A percentile compares a stretch with the other conserved stretches of the same genome.
Evolutionary conservation across 2,888 invertebrate species (phyloP).

Genomic region (Ceraclea dissimilis): DNA sequence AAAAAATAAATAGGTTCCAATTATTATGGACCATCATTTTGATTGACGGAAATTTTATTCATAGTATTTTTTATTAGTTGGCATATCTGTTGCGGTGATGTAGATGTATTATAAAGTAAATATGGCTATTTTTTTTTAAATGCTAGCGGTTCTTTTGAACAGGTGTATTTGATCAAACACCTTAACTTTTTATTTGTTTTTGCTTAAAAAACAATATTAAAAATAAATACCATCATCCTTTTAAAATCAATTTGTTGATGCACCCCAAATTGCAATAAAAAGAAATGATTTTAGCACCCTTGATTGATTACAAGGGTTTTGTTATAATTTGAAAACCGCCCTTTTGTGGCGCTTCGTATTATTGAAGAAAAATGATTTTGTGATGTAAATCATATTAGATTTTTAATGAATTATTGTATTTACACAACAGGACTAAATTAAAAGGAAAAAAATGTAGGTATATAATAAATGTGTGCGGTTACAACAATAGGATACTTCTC

Average conservation of each 20-base stretch:
- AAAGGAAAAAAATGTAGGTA: too few relatives aligned
- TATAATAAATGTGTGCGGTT: too few relatives aligned
- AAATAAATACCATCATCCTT: neutral
- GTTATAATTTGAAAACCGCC: slow-evolving; percentile 10
- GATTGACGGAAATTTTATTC: slow-evolving; percentile 1
- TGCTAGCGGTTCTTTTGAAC: neutral
- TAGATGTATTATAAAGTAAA: neutral
- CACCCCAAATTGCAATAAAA: neutral
- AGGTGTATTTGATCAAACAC: slow-evolving; percentile 1
- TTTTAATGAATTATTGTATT: neutral
- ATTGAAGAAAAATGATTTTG: neutral
- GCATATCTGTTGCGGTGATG: neutral
- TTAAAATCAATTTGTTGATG: slow-evolving; percentile 1
- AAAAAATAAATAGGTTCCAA: too few relatives aligned
- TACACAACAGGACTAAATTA: neutral
- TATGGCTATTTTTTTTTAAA: neutral
- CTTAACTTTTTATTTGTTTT: neutral
- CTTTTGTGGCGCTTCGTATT: slow-evolving; percentile 10
- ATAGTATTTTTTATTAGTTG: neutral
- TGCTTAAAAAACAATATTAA: neutral
- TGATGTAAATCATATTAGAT: neutral
- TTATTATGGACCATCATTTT: neutral
- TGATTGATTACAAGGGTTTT: neutral
- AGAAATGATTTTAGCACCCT: neutral
- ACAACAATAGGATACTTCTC: too few relatives aligned